Conservation (phyloP, 2,888 invertebrate species). For the Eulithis testata region DNA sequence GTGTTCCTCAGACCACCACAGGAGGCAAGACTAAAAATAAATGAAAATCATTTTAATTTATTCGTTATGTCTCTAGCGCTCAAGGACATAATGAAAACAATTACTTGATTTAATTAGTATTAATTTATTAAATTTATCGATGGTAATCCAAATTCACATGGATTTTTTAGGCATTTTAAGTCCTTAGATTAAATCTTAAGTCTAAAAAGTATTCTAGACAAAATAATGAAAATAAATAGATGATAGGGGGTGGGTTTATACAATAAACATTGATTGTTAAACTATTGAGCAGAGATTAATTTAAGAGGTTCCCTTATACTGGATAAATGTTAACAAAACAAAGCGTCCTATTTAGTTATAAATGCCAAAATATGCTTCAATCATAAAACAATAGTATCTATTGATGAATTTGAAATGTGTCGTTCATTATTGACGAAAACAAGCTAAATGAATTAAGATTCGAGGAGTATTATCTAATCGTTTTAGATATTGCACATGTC, state of each 20-base stretch:
- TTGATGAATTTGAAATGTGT: conserved; percentile 5
- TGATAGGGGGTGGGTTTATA: conserved; percentile 79
- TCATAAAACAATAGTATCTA: conserved; percentile 1
- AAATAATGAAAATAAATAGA: conserved; percentile 34
- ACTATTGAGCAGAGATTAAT: conserved; percentile 74
- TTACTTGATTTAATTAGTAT: conserved; percentile 27
- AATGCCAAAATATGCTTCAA: neutral
- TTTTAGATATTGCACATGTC: neutral
- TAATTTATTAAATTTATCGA: conserved; percentile 37
- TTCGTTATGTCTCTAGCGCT: neutral
- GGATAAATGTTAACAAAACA: neutral
- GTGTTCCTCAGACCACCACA: conserved; percentile 72
- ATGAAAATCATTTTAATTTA: conserved; percentile 42
- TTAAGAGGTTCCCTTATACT: conserved; percentile 29
- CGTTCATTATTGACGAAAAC: conserved; percentile 14
- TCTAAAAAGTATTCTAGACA: conserved; percentile 42
- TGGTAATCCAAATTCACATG: conserved; percentile 25
- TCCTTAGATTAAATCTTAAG: conserved; percentile 37
- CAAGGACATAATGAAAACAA: conserved; percentile 32
- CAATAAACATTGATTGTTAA: conserved; percentile 45
- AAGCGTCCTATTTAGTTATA: neutral
- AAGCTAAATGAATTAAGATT: conserved; percentile 44
- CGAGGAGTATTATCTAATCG: conserved; percentile 47
- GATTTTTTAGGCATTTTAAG: conserved; percentile 18
- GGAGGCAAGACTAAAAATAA: conserved; percentile 81